A percentile compares a stretch with the other conserved stretches of the same genome.
These are phyloP conservation scores for Felis catus DNA, from an alignment of 2,113 vertebrate species.

Conservation along the genomic window DNA sequence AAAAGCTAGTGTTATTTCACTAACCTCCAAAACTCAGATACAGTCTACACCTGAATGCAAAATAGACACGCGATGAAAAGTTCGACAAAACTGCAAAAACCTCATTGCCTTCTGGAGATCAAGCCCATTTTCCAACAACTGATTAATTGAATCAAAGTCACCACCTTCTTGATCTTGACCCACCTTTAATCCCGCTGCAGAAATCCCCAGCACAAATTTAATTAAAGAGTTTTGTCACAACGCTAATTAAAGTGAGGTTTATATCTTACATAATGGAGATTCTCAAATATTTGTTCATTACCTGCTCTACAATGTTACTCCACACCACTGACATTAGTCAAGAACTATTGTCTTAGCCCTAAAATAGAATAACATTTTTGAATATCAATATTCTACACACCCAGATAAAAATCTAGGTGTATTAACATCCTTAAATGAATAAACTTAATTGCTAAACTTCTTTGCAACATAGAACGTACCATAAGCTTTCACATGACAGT, in stretches of 20 bases:
- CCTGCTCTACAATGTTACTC: not conserved
- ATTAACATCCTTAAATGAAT: not conserved
- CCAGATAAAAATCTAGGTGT: not conserved
- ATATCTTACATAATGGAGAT: not conserved
- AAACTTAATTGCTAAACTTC: not conserved
- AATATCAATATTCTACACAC: not conserved
- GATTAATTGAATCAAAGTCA: not conserved
- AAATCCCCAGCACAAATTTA: not conserved
- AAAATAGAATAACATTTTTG: not conserved
- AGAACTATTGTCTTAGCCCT: not conserved
- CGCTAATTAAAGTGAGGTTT: not conserved
- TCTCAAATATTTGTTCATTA: not conserved
- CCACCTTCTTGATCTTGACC: not conserved
- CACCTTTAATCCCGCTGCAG: not conserved
- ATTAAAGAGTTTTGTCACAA: not conserved
- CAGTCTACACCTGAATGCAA: not conserved
- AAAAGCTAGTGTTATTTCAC: not conserved
- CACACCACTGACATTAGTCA: not conserved
- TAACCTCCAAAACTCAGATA: not conserved
- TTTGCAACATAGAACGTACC: not conserved
- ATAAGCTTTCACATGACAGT: not conserved
- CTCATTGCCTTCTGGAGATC: not conserved
- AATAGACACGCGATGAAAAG: not conserved
- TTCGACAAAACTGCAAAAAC: not conserved
- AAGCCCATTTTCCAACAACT: not conserved